These are phyloP conservation scores for Cyphomyrus discorhynchus DNA, from an alignment of 2,113 vertebrate species.

Conservation along the genomic window DNA sequence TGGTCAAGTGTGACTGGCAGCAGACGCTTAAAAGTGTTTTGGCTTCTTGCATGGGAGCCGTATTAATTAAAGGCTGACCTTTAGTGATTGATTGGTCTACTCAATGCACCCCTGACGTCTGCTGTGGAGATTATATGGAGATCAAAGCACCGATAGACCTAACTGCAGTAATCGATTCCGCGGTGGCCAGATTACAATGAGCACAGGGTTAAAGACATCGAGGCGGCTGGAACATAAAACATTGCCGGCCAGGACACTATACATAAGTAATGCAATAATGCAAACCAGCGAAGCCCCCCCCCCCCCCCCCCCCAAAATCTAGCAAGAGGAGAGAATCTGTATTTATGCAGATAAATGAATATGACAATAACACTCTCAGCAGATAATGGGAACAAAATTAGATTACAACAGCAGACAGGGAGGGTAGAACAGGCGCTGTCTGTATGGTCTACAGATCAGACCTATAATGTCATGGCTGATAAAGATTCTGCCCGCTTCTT, in stretches of 20 bases:
- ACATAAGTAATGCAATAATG: slow-evolving; percentile 1
- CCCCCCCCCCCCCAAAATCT: background rate
- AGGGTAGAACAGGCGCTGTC: background rate
- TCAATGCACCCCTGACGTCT: background rate
- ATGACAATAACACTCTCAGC: slow-evolving; percentile 9
- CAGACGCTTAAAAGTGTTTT: background rate
- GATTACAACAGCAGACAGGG: background rate
- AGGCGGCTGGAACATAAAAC: background rate
- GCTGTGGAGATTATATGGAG: background rate
- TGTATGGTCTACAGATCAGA: background rate
- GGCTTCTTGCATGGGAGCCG: background rate
- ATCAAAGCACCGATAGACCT: background rate
- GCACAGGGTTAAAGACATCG: background rate
- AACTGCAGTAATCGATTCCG: background rate
- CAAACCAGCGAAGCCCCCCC: background rate
- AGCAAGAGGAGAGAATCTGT: background rate
- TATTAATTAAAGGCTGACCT: background rate
- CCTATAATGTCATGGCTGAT: background rate
- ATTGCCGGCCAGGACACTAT: background rate
- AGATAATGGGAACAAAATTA: slow-evolving; percentile 8
- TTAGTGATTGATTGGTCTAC: background rate
- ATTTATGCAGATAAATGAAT: slow-evolving; percentile 8
- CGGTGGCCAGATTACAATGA: background rate
- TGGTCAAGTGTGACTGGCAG: background rate
- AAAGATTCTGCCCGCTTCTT: background rate